Base-by-base conservation (phyloP, 2,888 invertebrate genomes). In the Drosophila tanythrix region DNA sequence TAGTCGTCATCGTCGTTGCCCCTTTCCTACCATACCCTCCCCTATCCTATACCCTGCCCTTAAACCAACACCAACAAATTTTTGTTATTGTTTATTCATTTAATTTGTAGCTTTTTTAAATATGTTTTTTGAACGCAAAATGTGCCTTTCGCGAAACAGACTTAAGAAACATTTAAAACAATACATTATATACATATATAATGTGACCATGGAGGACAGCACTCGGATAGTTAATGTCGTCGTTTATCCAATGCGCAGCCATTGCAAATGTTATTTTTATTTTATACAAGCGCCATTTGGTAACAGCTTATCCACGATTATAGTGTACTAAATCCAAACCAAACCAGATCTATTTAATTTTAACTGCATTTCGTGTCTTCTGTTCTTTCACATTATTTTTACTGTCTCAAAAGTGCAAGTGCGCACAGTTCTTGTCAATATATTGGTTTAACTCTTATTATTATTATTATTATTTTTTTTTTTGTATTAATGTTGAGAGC, bases 81-180 rank as follows among this genome's bases (percentile, higher is more conserved):
- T 48, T 50, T 66, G 68, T 64, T 63, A 64, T 63, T 68, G 68
- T 67, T 59, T 60, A 57, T 57, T 40, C 52, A 29, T 60, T 52
- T 66, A 57, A 62, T 46, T 57, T 70, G 56, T 71, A 70, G 55
- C 25, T 15, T 52, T 43, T 70, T 55, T 51, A 40, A 50, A 21
- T 56, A 52, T 57, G 46, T 46, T 38, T 43, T 33, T 57, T 57
- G 60, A 66, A 67, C 43, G 63, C 59, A 62, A 68, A 68, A 70
- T 75, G 76, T 76, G 76, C 76, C 76, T 76, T 76, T 66, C 58
- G 53, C 53, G 58, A 43, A 71, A 63, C 51, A 51, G 60, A 69
- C 51, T 59, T 52, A 69, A 52, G 52, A 40, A 70, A 70, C 57
- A 69, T 51, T 56, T 51, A 31, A 68, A 51, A 55, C 8, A 66